phyloP scores from a whole-genome alignment of 2,113 vertebrate species.

The Chloropsis hardwickii region DNA sequence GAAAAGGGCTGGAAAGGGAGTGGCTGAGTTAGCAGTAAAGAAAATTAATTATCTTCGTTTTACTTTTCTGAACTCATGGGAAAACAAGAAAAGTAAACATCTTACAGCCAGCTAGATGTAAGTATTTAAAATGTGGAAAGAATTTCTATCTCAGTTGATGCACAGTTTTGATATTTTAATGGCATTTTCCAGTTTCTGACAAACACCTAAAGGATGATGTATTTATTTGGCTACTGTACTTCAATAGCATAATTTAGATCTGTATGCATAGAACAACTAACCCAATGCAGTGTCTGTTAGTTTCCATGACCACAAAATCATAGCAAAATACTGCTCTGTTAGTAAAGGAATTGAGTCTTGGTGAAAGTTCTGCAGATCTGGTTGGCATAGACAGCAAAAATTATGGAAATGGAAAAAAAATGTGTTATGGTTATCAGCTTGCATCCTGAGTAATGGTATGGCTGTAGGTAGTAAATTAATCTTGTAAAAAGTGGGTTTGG shows the following conservation, averaged over 20 bases:
- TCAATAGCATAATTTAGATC: neutral
- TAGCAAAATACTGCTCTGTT: neutral
- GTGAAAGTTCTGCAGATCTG: neutral
- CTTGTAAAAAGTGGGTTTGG: neutral
- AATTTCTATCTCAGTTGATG: neutral
- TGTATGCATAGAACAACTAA: neutral
- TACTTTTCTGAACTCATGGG: neutral
- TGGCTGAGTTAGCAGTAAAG: neutral
- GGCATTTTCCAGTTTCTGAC: neutral
- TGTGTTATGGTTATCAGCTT: neutral
- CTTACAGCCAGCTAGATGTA: neutral
- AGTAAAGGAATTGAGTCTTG: neutral
- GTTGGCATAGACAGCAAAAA: neutral
- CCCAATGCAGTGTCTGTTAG: fast-evolving
- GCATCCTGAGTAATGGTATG: neutral
- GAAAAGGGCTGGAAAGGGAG: neutral
- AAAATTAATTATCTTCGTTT: neutral
- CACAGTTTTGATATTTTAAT: neutral
- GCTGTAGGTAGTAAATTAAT: neutral
- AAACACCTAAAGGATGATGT: neutral
- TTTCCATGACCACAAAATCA: neutral
- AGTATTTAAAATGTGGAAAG: neutral
- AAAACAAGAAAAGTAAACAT: neutral
- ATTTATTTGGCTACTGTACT: neutral
- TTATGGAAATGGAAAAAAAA: neutral